Percentiles rank a stretch among this genome's conserved stretches.
These are phyloP conservation scores for Oceanodroma leucorhoa DNA, from an alignment of 2,797 vertebrate genomes.

Conservation along the genomic window DNA sequence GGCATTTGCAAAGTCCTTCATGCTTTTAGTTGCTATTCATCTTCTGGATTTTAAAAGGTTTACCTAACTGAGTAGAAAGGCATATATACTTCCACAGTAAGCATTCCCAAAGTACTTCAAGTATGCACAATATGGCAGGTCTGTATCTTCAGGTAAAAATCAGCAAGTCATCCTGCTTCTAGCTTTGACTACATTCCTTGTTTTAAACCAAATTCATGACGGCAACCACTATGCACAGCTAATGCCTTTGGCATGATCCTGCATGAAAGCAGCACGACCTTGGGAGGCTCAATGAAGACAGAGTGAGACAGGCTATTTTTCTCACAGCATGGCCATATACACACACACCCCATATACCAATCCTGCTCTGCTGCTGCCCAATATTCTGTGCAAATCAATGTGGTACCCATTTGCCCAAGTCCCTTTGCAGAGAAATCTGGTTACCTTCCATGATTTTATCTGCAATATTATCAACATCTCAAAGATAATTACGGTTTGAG, in stretches of 20 bases:
- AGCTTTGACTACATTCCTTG: not conserved
- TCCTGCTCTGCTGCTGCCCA: not conserved
- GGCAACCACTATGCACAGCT: not conserved
- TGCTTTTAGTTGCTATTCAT: not conserved
- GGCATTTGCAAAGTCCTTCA: not conserved
- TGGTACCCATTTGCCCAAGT: not conserved
- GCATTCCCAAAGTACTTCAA: not conserved
- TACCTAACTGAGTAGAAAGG: not conserved
- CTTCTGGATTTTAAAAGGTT: not conserved
- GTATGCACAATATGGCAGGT: not conserved
- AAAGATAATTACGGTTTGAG: not conserved
- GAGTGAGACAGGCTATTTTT: not conserved
- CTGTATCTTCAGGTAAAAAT: not conserved
- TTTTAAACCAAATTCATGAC: not conserved
- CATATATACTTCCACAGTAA: not conserved
- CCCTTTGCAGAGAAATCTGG: not conserved
- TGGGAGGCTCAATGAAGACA: not conserved
- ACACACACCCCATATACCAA: rapidly evolving
- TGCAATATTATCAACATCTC: not conserved
- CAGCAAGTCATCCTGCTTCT: not conserved
- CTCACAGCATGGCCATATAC: not conserved
- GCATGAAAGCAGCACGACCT: not conserved
- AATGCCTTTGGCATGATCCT: not conserved
- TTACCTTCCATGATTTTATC: not conserved
- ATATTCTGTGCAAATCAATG: not conserved